Base-by-base conservation (phyloP, 2,888 invertebrate species). In the Quadroppia sp. region DNA sequence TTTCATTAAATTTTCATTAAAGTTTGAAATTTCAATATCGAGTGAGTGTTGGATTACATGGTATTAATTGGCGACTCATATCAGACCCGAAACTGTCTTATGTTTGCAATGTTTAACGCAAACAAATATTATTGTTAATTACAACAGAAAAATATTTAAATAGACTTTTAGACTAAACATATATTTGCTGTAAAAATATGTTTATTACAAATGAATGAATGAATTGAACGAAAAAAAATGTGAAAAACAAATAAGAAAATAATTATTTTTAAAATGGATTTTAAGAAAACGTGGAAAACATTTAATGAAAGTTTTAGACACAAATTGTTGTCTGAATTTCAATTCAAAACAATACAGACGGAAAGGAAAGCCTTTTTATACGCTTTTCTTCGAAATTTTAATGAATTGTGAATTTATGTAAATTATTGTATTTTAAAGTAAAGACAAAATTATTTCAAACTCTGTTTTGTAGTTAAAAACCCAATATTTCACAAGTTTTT, bases 371-470 rank as follows among this genome's bases (percentile, higher is more conserved):
- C 15, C 9, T 61, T 32, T 61, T n/a, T n/a, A n/a, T n/a, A 61
- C 32, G 61, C 32, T 61, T 61, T 61, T 61, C 32, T 32, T 32
- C 11, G 32, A 32, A 61, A 15, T 61, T 61, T 61, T 32, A 61
- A 61, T 61, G 61, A 61, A 61, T 61, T 61, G 17, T 61, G 61
- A 61, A 32, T 61, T 61, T 61, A 61, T 61, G 61, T 61, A 32
- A 61, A 61, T 61, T 32, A 32, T 61, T 3, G 20, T 48, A 20
- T 2, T 15, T n/a, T 20, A 23, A 17, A 23, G 20, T 53, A 23
- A 9, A 23, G 20, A 15, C 4, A 48, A 48, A 48, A 15, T 48
- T 56, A 15, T 56, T 7, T 56, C n/a, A n/a, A n/a, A n/a, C 25
- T 56, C 1, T 13, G 15, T 11, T 56, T 20, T 61, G n/a, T n/a